phyloP scores from a whole-genome alignment of 92 coral and sea anemone genomes.

The Siderastrea radians region DNA sequence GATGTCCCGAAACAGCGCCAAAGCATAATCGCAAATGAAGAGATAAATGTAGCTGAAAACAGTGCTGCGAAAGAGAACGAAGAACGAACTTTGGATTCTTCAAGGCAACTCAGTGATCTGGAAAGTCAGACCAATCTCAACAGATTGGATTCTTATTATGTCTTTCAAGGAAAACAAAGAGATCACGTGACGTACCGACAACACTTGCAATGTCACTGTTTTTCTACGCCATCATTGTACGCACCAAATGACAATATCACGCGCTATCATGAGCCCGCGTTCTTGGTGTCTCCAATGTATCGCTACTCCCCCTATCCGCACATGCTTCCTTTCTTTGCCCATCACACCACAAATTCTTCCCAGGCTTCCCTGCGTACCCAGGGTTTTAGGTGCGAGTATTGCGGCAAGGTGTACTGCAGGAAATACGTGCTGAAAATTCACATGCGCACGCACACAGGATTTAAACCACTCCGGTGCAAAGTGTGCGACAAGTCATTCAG shows the following conservation, averaged over 20 bases:
- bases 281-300: conserved; percentile 50
- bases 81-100: neutral
- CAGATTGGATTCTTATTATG: neutral
- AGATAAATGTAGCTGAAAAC: neutral
- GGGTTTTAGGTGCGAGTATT: conserved; percentile 96
- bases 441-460: conserved; percentile 99
- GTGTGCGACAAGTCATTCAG: conserved; percentile 99
- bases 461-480: conserved; percentile 96
- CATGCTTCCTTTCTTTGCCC: conserved; percentile 55
- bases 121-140: neutral
- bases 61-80: neutral
- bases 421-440: conserved; percentile 97
- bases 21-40: neutral
- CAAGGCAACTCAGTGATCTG: neutral
- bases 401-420: conserved; percentile 98
- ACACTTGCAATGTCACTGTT: conserved; percentile 24
- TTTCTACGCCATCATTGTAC: neutral
- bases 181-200: neutral
- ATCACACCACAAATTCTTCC: conserved; percentile 37
- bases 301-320: conserved; percentile 64
- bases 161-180: conserved; percentile 2
- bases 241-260: neutral
- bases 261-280: conserved; percentile 49
- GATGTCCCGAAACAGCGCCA: neutral
- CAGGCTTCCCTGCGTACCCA: conserved; percentile 64